Base-by-base conservation (phyloP, 2,888 invertebrate genomes). In the Fragum fragum region DNA sequence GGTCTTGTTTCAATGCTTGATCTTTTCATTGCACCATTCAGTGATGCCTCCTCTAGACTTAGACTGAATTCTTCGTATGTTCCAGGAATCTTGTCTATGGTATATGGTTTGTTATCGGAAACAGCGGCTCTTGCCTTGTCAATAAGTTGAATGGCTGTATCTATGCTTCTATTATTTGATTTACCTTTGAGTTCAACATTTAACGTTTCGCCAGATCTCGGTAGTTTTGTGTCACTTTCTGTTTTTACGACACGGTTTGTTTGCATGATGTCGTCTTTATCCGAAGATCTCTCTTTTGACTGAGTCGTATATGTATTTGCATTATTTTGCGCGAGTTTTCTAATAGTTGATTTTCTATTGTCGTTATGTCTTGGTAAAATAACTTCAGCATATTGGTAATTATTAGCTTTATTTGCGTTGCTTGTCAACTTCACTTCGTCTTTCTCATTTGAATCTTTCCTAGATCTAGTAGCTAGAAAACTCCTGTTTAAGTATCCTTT, bases 51-150 rank as follows among this genome's bases (percentile, higher is more conserved):
- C 26, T 66, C 66, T 23, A 66, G 26, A 23, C 42, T 42, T 32
- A 23, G 23, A 23, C 42, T 66, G 18, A 66, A 66, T 23, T 39
- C 66, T 26, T 66, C 66, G 11, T 66, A 66, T 14, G 23, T 66
- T 18, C 42, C 6, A 3, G 66, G 66, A 42, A 66, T 42, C 1
- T 21, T 42, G 7, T 66, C 66, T 3, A 66, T 39, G 26, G 18
- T 61, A 53, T 53, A 16, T 28, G 39, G 14, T 39, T 39, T 14
- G 14, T 39, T 39, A 14, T 14, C 6, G 39, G 14, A n/a, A n/a
- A n/a, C n/a, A n/a, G n/a, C n/a, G n/a, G n/a, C n/a, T n/a, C n/a
- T n/a, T n/a, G n/a, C n/a, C n/a, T n/a, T n/a, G n/a, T n/a, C n/a
- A n/a, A n/a, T n/a, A n/a, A n/a, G n/a, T n/a, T n/a, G n/a, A n/a